These are phyloP conservation scores for Nasonia oneida DNA, from an alignment of 2,888 invertebrate genomes.

Conservation along the genomic window DNA sequence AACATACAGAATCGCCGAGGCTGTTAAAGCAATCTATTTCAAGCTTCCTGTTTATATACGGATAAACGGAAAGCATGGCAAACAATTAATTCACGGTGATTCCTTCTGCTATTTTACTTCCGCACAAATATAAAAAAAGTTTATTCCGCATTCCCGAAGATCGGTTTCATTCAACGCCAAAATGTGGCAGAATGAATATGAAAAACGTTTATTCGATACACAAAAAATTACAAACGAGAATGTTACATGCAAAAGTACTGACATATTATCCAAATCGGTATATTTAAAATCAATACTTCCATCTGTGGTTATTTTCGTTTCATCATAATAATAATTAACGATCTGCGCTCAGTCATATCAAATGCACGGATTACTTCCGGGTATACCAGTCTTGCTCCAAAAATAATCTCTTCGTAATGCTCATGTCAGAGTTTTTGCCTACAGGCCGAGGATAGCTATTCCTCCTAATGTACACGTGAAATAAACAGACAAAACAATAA, in stretches of 20 bases:
- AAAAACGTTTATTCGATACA: too few relatives aligned
- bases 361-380: slow-evolving; percentile 12
- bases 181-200: not conserved
- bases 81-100: slow-evolving; percentile 29
- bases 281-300: not conserved
- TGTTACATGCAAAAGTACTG: too few relatives aligned
- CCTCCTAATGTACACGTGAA: not conserved
- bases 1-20: slow-evolving; percentile 37
- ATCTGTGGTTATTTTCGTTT: not conserved
- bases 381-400: slow-evolving; percentile 5
- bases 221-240: not conserved
- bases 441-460: slow-evolving; percentile 6
- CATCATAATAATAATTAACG: slow-evolving; percentile 36
- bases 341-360: not conserved
- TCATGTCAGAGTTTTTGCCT: slow-evolving; percentile 38
- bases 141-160: not conserved
- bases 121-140: slow-evolving; percentile 22
- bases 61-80: slow-evolving; percentile 30
- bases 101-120: not conserved
- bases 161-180: not conserved
- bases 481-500: slow-evolving; percentile 38
- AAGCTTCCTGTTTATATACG: slow-evolving; percentile 25
- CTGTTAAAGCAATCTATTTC: slow-evolving; percentile 46
- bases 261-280: not conserved
- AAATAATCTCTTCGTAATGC: slow-evolving; percentile 47